phyloP scores from a whole-genome alignment of 2,888 invertebrate species.

The Eupithecia tripunctaria region DNA sequence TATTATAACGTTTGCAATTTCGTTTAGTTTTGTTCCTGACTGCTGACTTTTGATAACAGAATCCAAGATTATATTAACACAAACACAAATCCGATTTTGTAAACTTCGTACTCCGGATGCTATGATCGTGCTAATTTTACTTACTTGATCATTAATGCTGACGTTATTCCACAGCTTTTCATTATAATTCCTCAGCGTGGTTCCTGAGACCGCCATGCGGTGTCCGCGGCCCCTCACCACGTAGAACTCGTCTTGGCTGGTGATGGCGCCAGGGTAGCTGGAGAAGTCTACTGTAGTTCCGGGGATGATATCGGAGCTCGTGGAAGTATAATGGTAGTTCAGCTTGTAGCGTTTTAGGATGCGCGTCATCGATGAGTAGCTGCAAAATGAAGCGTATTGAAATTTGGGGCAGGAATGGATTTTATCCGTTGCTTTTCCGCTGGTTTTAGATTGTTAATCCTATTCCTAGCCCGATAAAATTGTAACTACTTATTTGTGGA shows the following conservation, averaged over 20 bases:
- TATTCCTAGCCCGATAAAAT: too few relatives aligned
- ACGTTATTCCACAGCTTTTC: conserved; percentile 88
- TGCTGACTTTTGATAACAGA: too few relatives aligned
- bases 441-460: neutral
- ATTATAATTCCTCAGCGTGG: conserved; percentile 91
- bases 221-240: conserved; percentile 85
- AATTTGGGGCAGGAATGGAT: neutral
- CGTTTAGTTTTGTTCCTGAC: too few relatives aligned
- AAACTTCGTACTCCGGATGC: too few relatives aligned
- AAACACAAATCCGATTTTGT: too few relatives aligned
- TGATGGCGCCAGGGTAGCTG: conserved; percentile 92
- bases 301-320: conserved; percentile 81
- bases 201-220: conserved; percentile 89
- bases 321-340: conserved; percentile 86
- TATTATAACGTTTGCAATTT: too few relatives aligned
- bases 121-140: conserved; percentile 40
- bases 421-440: neutral
- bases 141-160: conserved; percentile 85
- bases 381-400: conserved; percentile 52
- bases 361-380: conserved; percentile 92
- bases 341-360: conserved; percentile 94
- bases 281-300: conserved; percentile 90
- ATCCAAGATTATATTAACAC: too few relatives aligned
- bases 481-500: too few relatives aligned
- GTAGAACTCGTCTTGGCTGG: conserved; percentile 94